Evolutionary conservation across 2,888 invertebrate genomes (phyloP), one percentile per base, ranked within the genome.

Genomic region (Leptinotarsa peninsularis): DNA sequence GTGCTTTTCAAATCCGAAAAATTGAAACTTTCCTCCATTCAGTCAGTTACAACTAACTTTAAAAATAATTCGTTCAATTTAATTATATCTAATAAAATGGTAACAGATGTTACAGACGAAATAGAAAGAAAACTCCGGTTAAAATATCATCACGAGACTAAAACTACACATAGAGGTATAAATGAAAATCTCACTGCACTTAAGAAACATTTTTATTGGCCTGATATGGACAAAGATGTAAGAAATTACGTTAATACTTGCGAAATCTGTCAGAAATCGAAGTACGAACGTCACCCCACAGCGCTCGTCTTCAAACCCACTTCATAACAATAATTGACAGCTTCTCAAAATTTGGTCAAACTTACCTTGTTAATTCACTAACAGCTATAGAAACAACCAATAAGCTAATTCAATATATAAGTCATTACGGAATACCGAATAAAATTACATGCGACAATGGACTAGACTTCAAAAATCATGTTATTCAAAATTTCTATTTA

Each of bases 91-190:
- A 33, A 17, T 27, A 76, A 56, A 78, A 77, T 66, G 69, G 71
- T 21, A 67, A 78, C 27, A 80, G 79, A 27, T 71, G 67, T 69
- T 58, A 52, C 60, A 77, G 80, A 52, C 72, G 78, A 74, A 49
- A 77, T 18, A 13, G 76, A 27, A 82, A 77, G 66, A 49, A 67
- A 43, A 78, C 77, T 69, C 76, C 73, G 66, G 73, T 78, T 43
- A 43, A 76, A 52, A 66, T 79, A 67, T 69, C 66, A 27, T 73
- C 74, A 72, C 23, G 23, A 23, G 3, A 23, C 23, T 70, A 84
- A 76, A 82, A 82, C 67, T 82, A 81, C 72, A 75, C 75, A 52
- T 81, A 78, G 23, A 83, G 79, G 70, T 81, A 77, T 77, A 70
- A 80, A 49, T 79, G 81, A 58, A 56, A 56, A 56, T 13, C 56